Conservation (phyloP, 2,113 vertebrate species). For the Mesocricetus auratus region DNA sequence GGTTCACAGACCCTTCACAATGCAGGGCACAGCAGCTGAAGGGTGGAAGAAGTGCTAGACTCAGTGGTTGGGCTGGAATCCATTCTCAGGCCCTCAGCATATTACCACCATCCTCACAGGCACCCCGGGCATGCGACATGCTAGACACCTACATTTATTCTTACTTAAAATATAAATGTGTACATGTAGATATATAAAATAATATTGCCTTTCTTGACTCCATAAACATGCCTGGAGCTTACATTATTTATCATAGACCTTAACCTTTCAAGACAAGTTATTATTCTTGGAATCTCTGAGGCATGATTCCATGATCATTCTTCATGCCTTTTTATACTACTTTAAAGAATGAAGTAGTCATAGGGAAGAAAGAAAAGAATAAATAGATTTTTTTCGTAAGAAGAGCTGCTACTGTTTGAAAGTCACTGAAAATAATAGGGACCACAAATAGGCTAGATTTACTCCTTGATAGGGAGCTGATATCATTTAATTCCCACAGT, state of each 20-base stretch:
- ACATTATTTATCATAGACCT: slow-evolving; percentile 48
- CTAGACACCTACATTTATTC: slow-evolving; percentile 45
- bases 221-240: slow-evolving; percentile 37
- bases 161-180: slow-evolving; percentile 51
- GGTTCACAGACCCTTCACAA: not conserved
- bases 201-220: slow-evolving; percentile 64
- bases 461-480: not conserved
- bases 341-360: slow-evolving; percentile 52
- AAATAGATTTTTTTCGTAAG: slow-evolving; percentile 27
- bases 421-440: not conserved
- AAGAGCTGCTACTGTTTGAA: slow-evolving; percentile 32
- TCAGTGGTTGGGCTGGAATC: not conserved
- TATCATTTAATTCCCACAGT: not conserved
- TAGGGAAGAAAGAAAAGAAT: not conserved
- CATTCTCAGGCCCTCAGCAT: not conserved
- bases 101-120: not conserved
- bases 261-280: slow-evolving; percentile 59
- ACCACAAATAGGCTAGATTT: not conserved
- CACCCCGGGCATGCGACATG: not conserved
- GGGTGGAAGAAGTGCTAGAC: not conserved
- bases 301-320: slow-evolving; percentile 42
- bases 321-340: slow-evolving; percentile 66
- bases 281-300: slow-evolving; percentile 67
- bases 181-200: slow-evolving; percentile 50
- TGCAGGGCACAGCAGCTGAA: not conserved